Evolutionary conservation across 1,140 invertebrate species (phyloP).

Genomic region (Grapholita molesta): DNA sequence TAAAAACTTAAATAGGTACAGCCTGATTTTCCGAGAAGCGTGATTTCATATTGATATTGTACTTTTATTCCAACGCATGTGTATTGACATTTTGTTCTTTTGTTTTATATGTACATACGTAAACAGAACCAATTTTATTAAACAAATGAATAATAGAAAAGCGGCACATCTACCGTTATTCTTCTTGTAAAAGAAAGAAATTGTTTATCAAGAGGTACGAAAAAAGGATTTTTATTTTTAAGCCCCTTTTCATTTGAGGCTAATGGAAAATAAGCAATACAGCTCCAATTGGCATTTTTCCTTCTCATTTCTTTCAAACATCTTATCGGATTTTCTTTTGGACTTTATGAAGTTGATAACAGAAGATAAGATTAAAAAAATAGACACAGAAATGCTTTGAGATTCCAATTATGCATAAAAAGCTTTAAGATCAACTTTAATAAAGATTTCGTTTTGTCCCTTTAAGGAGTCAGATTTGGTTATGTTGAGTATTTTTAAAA

Average conservation of each 20-base stretch:
- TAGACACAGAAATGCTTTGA: constrained; percentile 3
- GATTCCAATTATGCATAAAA: constrained; percentile 5
- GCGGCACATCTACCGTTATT: background rate
- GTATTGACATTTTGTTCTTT: too few species aligned
- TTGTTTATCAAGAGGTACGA: background rate
- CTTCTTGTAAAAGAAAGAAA: constrained; percentile 3
- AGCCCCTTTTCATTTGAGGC: constrained; percentile 11
- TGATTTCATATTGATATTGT: too few species aligned
- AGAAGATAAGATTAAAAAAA: constrained; percentile 6
- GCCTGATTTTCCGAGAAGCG: too few species aligned
- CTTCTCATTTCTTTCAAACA: background rate
- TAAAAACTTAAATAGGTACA: too few species aligned
- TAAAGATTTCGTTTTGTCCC: background rate
- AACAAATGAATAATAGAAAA: background rate
- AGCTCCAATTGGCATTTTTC: constrained; percentile 11
- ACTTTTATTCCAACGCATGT: too few species aligned
- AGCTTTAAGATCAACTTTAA: background rate
- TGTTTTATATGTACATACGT: too few species aligned
- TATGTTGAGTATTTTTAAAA: background rate
- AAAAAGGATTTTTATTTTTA: constrained; percentile 9
- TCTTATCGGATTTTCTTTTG: constrained; percentile 5
- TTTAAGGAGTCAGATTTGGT: background rate
- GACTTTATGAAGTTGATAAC: background rate
- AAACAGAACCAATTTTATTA: too few species aligned
- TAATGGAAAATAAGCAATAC: constrained; percentile 14